These are phyloP conservation scores for Drosophila nr. fundita DNA, from an alignment of 2,888 invertebrate genomes.

Conservation along the genomic window DNA sequence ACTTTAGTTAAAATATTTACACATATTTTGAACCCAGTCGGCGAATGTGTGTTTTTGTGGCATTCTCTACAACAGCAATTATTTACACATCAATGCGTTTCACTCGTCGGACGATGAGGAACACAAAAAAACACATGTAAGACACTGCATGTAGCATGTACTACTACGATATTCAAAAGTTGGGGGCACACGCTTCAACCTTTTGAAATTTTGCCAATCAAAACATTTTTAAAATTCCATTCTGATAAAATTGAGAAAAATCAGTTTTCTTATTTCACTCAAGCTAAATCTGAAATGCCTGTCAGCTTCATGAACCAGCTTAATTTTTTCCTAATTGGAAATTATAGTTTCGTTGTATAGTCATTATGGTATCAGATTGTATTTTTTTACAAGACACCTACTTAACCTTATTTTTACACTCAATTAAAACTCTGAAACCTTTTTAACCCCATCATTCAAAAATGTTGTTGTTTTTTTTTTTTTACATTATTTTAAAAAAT, in stretches of 20 bases:
- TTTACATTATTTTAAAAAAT: too few relatives aligned
- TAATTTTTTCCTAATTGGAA: not conserved
- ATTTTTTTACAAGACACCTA: not conserved
- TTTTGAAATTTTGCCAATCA: not conserved
- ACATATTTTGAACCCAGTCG: slow-evolving; percentile 58
- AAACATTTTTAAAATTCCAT: slow-evolving; percentile 7
- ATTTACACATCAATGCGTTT: slow-evolving; percentile 68
- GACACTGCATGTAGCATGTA: slow-evolving; percentile 17
- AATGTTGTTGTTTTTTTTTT: too few relatives aligned
- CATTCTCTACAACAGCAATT: slow-evolving; percentile 53
- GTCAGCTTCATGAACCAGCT: not conserved
- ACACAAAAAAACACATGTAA: slow-evolving; percentile 31
- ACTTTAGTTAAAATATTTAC: slow-evolving; percentile 77
- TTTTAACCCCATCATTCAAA: not conserved
- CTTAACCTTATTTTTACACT: not conserved
- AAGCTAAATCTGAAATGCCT: not conserved
- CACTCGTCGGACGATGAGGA: slow-evolving; percentile 11
- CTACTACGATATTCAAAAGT: slow-evolving; percentile 34
- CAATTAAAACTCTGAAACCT: not conserved
- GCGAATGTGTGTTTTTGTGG: slow-evolving; percentile 56
- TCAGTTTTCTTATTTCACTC: not conserved
- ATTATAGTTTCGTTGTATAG: not conserved
- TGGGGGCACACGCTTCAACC: not conserved
- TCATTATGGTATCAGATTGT: not conserved
- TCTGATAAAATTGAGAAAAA: not conserved